Base-by-base conservation (phyloP, 2,797 vertebrate species). In the Odontamblyopus rebecca region DNA sequence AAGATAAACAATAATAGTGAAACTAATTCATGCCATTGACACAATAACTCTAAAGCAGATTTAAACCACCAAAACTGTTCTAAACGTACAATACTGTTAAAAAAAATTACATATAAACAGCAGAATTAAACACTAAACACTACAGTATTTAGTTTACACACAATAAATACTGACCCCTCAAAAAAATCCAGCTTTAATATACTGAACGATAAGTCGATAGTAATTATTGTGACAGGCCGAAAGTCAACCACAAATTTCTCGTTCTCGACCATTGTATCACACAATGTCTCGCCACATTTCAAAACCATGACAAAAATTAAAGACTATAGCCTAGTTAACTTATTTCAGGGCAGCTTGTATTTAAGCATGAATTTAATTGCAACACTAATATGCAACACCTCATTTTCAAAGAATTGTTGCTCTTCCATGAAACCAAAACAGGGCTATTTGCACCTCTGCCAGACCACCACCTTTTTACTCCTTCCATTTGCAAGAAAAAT, bases 361-460 rank as follows among this genome's bases (percentile, higher is more conserved):
- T 30, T 30, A 61, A 61, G 30, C 30, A 35, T n/a, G 8, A 38
- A 62, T 26, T 38, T 35, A 62, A 38, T 18, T n/a, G 35, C 30
- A 61, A 32, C 29, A 2, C 27, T 32, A 41, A 44, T 44, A 6
- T 44, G 19, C 38, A 50, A 65, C 63, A 16, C 23, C 63, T 65
- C 41, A 50, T 65, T 65, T 27, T 44, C 63, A 65, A 48, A 48
- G 63, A 41, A 65, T 65, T 50, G 41, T 27, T 44, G 62, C n/a
- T 65, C 38, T 65, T 48, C 63, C 41, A 44, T 48, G 63, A 65
- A 65, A 48, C 63, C 63, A 48, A 65, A 48, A 48, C 23, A 65
- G 38, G 15, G 41, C 41, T 48, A 48, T 65, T 65, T 64, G 48
- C 62, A 16, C 62, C 41, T 64, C 41, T 65, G 63, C 38, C 63